phyloP scores from a whole-genome alignment of 1,140 invertebrate genomes.

The Magallana angulata region DNA sequence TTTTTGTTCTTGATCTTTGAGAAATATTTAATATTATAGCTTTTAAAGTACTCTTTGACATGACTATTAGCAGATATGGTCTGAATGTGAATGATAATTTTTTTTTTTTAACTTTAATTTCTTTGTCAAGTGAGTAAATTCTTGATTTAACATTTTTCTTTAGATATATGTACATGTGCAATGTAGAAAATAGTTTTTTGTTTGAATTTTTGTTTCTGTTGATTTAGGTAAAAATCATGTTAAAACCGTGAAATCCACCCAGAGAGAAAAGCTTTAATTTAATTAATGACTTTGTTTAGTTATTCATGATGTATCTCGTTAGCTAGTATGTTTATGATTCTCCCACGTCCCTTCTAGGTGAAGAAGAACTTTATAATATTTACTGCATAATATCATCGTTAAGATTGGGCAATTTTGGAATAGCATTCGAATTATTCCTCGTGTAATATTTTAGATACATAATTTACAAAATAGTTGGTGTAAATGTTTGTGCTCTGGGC shows the following conservation, averaged over 20 bases:
- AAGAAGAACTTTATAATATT: background rate
- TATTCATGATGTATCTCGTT: no score
- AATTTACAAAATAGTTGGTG: background rate
- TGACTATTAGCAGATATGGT: no score
- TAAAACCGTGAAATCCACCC: background rate
- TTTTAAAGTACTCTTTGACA: background rate
- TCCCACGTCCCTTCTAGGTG: background rate
- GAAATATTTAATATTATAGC: background rate
- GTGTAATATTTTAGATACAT: background rate
- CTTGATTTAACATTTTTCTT: no score
- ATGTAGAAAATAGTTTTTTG: no score
- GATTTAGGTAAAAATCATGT: no score
- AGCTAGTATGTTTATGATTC: background rate
- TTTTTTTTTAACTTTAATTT: no score
- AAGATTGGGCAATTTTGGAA: background rate
- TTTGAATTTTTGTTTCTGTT: no score
- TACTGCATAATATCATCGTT: constrained; percentile 16
- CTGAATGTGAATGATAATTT: no score
- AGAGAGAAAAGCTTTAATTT: background rate
- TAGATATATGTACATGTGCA: no score
- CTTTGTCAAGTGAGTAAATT: no score
- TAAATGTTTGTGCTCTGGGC: background rate
- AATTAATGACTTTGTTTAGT: background rate
- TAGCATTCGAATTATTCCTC: background rate
- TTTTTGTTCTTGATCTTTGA: no score